These are phyloP conservation scores for Vidua chalybeata DNA, from an alignment of 2,113 vertebrate species.

Conservation along the genomic window DNA sequence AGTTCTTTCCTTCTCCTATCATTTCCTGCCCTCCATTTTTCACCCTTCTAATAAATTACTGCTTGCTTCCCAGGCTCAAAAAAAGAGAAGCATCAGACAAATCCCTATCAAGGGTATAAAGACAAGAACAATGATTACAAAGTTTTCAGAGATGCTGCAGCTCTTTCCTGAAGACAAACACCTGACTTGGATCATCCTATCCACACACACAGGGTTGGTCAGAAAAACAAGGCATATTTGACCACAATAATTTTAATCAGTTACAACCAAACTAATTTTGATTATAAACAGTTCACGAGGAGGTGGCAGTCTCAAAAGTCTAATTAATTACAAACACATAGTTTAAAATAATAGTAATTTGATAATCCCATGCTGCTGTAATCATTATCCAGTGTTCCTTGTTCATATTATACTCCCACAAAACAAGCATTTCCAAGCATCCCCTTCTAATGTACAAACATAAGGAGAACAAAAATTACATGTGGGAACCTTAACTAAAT, in stretches of 20 bases:
- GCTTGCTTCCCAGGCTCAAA: not conserved
- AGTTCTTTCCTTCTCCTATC: not conserved
- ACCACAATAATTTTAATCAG: not conserved
- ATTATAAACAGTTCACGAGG: not conserved
- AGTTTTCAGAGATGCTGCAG: not conserved
- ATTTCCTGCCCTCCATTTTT: not conserved
- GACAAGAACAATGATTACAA: not conserved
- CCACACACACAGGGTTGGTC: accelerated
- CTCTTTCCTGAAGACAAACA: not conserved
- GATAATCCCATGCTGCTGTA: not conserved
- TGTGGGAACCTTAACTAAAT: constrained; percentile 9
- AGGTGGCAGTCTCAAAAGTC: not conserved
- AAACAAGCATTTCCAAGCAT: not conserved
- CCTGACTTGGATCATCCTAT: not conserved
- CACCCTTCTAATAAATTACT: not conserved
- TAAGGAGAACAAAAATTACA: constrained; percentile 20
- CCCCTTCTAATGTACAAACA: not conserved
- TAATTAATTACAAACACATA: not conserved
- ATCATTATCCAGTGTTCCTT: not conserved
- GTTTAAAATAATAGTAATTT: not conserved
- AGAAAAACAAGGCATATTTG: not conserved
- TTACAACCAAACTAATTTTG: not conserved
- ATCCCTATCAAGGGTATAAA: not conserved
- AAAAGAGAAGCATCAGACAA: not conserved
- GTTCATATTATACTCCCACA: not conserved